Base-by-base conservation (phyloP, 2,113 vertebrate species). In the human region DNA sequence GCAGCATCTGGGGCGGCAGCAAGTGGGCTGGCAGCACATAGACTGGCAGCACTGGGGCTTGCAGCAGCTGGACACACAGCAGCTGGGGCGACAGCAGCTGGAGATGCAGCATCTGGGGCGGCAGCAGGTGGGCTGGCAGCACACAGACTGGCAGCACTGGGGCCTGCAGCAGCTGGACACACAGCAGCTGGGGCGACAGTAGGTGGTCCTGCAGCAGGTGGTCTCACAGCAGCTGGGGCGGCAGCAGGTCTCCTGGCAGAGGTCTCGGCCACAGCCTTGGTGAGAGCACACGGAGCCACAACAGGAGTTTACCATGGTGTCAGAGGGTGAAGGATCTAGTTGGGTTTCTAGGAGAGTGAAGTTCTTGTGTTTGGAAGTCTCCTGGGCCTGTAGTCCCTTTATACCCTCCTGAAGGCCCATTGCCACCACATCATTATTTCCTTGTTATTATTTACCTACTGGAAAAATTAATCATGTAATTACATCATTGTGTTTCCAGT, bases 401-500 rank as follows among this genome's bases (percentile, higher is more conserved):
- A 96, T 92, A 97, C 43, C 18, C 66, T 11, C 5, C 40, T 11
- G 38, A 92, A 55, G 2, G 16, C 11, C 38, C 83, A 9, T 57
- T 61, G 12, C 90, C 70, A 32, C 22, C 1, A 32, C 0, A 6
- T 80, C 82, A 79, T 79, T 50, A 57, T 90, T 97, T 95, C 90
- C 68, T 96, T 87, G 79, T 96, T 96, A 23, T 86, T 92, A 79
- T 93, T 95, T 96, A 90, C 55, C 68, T 61, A 6, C 23, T 90
- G 32, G 83, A 86, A 92, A 94, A 79, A 16, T 2, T 70, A 13
- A 95, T 91, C 30, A 90, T 38, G 96, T 97, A 97, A 96, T 96
- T 48, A n/a, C 55, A n/a, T 92, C 96, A 92, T 92, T 64, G 81
- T 94, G 55, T 48, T 92, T 92, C 66, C 79, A 48, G 48, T 55